A percentile compares a stretch with the other conserved stretches of the same genome.
Conservation (phyloP, 2,888 invertebrate genomes). For the Gymnocheta viridis region DNA sequence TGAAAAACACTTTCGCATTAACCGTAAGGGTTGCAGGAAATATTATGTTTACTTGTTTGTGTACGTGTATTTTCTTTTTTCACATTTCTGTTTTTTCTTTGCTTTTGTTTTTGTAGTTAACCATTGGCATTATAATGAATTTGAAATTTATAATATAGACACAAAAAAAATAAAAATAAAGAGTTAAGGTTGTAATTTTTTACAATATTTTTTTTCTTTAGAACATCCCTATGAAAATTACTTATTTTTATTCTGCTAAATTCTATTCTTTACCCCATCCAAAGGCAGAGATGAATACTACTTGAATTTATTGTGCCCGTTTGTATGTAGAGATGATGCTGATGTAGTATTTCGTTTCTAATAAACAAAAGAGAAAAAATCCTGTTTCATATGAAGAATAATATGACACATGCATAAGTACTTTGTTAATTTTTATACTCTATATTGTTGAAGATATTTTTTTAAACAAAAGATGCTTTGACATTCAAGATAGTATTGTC, state of each 20-base stretch:
- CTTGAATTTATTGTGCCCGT: constrained; percentile 38
- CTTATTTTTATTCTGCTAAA: constrained; percentile 16
- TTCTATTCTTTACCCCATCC: constrained; percentile 53
- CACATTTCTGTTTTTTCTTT: background rate
- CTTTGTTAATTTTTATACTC: constrained; percentile 66
- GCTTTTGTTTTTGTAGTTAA: constrained; percentile 62
- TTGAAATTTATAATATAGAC: constrained; percentile 54
- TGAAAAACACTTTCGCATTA: constrained; percentile 29
- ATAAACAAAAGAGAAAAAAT: constrained; percentile 43
- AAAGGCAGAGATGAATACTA: constrained; percentile 27
- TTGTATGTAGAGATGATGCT: constrained; percentile 19
- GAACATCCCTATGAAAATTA: background rate
- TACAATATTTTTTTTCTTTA: constrained; percentile 5
- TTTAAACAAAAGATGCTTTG: constrained; percentile 62
- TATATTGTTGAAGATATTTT: constrained; percentile 50
- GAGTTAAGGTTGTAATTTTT: constrained; percentile 49
- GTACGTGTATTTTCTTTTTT: constrained; percentile 9
- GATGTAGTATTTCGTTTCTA: constrained; percentile 53
- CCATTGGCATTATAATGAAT: constrained; percentile 68
- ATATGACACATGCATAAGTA: constrained; percentile 80
- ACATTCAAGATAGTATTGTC: constrained; percentile 64
- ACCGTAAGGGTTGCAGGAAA: constrained; percentile 66
- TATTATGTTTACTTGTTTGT: constrained; percentile 44
- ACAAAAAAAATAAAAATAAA: constrained; percentile 24
- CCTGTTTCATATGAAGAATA: constrained; percentile 49